These are phyloP conservation scores for Lasioglossum figueresi DNA, from an alignment of 2,888 invertebrate genomes.

Conservation along the genomic window DNA sequence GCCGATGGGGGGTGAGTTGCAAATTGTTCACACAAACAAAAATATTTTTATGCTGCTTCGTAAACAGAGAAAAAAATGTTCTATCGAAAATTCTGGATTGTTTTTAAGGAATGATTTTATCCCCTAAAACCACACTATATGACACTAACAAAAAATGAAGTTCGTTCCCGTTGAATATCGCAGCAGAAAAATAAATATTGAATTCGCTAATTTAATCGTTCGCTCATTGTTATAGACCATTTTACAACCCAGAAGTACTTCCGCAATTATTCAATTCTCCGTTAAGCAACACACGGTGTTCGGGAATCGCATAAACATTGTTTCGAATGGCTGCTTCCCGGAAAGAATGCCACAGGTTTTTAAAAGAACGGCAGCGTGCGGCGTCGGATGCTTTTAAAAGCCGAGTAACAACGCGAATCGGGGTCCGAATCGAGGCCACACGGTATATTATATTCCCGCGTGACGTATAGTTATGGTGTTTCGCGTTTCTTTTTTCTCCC, in stretches of 20 bases:
- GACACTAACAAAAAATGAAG: not conserved
- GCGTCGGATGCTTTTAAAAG: slow-evolving; percentile 17
- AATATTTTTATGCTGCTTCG: not conserved
- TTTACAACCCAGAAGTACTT: not conserved
- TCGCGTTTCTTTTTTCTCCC: not conserved
- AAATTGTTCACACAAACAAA: not conserved
- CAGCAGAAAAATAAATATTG: not conserved
- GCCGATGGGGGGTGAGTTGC: too few species aligned
- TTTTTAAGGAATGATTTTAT: not conserved
- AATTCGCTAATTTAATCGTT: not conserved
- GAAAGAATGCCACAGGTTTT: not conserved
- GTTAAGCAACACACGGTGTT: not conserved
- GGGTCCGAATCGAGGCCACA: slow-evolving; percentile 28
- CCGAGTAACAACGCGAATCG: slow-evolving; percentile 7
- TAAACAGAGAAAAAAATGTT: not conserved
- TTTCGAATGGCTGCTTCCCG: not conserved
- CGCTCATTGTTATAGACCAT: not conserved
- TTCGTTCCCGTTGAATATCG: not conserved
- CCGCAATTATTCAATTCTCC: not conserved
- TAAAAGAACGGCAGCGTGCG: not conserved
- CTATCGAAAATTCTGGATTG: not conserved
- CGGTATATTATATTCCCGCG: slow-evolving; percentile 41
- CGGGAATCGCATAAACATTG: not conserved
- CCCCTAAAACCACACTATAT: not conserved
- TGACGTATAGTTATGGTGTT: slow-evolving; percentile 41